Base-by-base conservation (phyloP, 2,888 invertebrate species). In the Oxytorus armatus region DNA sequence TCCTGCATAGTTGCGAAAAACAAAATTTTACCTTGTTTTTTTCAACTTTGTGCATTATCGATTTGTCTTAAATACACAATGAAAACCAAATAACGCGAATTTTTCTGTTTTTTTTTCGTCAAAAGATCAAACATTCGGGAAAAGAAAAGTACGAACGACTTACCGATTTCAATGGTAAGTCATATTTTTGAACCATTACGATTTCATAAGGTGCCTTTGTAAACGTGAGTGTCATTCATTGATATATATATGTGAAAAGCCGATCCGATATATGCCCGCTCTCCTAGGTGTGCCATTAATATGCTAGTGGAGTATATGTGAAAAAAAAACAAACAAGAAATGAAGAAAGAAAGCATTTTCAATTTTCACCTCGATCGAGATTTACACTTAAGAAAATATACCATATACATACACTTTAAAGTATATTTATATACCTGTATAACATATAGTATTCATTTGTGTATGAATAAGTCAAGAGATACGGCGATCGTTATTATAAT, bases 401-500 rank as follows among this genome's bases (percentile, higher is more conserved):
- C 63, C 63, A 65, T 65, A 88, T 83, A 85, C 83, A n/a, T n/a
- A 73, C 87, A 88, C 87, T 86, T 87, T 83, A 83, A 88, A 86
- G 83, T 82, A 85, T 83, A 85, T 82, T 81, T 72, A 51, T 84
- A 73, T 81, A 87, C 82, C 81, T 87, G 88, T 85, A 84, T 84
- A 84, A 86, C 85, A 89, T 75, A 72, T 89, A 89, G 89, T 89
- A 89, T 89, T 90, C 89, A 89, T 70, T 84, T 89, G 88, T 90
- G 89, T 84, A 88, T 89, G 89, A 86, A 85, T 88, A 89, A 89
- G 88, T 84, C 86, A 86, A 88, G 85, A 89, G 87, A 89, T 89
- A 89, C 88, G 88, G n/a, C 87, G 86, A 89, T 88, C 87, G 85
- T 89, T 90, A 90, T 90, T 90, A 89, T 90, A 89, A 90, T 90